Conservation (phyloP, 2,113 vertebrate species). For the Prunella fulvescens region DNA sequence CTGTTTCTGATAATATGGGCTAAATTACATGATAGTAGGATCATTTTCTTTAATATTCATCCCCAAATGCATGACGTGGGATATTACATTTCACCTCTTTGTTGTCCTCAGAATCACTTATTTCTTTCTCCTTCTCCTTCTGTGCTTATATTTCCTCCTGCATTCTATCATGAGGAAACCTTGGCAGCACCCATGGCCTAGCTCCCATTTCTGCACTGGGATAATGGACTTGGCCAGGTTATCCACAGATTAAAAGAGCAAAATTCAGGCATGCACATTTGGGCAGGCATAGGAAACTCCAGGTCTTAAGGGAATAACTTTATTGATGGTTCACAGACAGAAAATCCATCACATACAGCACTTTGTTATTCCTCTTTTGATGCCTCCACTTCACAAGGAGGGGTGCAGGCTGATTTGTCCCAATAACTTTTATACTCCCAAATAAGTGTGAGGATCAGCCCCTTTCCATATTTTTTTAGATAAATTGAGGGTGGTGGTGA, state of each 20-base stretch:
- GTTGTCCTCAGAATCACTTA: neutral
- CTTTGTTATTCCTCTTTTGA: neutral
- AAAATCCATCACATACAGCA: accelerated
- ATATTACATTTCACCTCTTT: conserved; percentile 3
- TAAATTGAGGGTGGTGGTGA: neutral
- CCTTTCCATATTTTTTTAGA: neutral
- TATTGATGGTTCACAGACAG: neutral
- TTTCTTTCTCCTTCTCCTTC: neutral
- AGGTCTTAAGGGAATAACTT: neutral
- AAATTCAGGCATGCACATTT: neutral
- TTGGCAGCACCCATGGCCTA: neutral
- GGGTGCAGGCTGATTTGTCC: neutral
- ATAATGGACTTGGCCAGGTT: neutral
- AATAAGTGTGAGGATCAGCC: neutral
- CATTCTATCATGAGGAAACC: neutral
- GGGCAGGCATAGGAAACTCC: neutral
- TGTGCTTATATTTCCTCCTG: neutral
- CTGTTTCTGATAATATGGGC: conserved; percentile 16
- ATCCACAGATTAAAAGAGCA: neutral
- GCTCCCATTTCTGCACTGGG: neutral
- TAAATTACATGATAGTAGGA: conserved; percentile 17
- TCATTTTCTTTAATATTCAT: conserved; percentile 49
- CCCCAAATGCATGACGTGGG: neutral
- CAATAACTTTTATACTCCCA: accelerated
- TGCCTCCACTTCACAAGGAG: neutral